A percentile compares a stretch with the other conserved stretches of the same genome.
Evolutionary conservation across 2,113 vertebrate genomes (phyloP).

Genomic region (Syngnathus typhle): DNA sequence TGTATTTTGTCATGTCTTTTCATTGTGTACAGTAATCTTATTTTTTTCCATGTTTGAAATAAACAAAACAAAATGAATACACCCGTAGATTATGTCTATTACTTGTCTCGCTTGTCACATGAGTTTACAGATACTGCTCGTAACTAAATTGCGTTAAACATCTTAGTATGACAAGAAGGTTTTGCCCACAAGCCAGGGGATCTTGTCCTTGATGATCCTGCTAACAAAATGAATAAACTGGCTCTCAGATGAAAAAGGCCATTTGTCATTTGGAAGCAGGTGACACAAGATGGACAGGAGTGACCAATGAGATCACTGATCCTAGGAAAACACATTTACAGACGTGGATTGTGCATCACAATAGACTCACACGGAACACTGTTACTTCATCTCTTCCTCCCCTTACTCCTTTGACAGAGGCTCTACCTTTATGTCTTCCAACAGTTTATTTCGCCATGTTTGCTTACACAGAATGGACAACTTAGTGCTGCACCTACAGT

Average conservation of each 20-base stretch:
- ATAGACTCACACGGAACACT: neutral
- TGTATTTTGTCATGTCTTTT: too few species aligned
- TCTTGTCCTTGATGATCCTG: neutral
- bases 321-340: neutral
- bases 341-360: neutral
- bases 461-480: neutral
- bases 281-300: neutral
- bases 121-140: neutral
- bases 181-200: neutral
- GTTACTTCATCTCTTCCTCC: neutral
- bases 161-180: neutral
- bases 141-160: neutral
- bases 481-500: neutral
- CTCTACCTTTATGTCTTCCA: neutral
- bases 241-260: neutral
- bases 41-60: too few species aligned
- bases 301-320: neutral
- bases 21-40: too few species aligned
- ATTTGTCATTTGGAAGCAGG: neutral
- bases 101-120: neutral
- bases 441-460: neutral
- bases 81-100: neutral
- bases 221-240: neutral
- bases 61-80: too few species aligned
- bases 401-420: neutral